Conservation (phyloP, 2,888 invertebrate genomes). For the Agriopis aurantiaria region DNA sequence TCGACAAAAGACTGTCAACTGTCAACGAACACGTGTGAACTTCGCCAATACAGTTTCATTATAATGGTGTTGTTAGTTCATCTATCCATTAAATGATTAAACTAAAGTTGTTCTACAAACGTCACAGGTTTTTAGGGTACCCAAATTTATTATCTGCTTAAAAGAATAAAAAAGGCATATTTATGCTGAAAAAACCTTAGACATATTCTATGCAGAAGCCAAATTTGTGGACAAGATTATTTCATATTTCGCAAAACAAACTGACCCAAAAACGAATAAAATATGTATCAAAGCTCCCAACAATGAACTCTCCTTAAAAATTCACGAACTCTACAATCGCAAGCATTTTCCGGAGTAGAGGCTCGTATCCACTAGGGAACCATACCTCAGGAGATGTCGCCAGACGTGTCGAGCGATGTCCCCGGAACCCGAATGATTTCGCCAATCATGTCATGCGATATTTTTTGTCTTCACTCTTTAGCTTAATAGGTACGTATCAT, state of each 20-base stretch:
- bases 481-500: too few relatives aligned
- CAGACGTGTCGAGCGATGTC: not conserved
- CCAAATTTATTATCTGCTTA: too few relatives aligned
- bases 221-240: conserved; percentile 13
- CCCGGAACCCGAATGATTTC: not conserved
- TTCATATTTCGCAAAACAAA: conserved; percentile 8
- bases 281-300: conserved; percentile 24
- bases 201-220: not conserved
- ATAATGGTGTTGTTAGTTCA: too few relatives aligned
- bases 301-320: conserved; percentile 24
- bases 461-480: too few relatives aligned
- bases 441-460: not conserved
- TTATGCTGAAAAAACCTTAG: not conserved
- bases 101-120: too few relatives aligned
- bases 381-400: not conserved
- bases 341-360: conserved; percentile 10
- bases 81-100: too few relatives aligned
- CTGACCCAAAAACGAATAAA: conserved; percentile 24
- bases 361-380: not conserved
- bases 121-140: too few relatives aligned
- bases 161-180: not conserved
- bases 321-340: conserved; percentile 22
- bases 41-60: too few relatives aligned
- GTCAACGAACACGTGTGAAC: too few relatives aligned
- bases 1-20: too few relatives aligned